These are phyloP conservation scores for Anoplolepis gracilipes DNA, from an alignment of 1,140 invertebrate species.

Conservation along the genomic window DNA sequence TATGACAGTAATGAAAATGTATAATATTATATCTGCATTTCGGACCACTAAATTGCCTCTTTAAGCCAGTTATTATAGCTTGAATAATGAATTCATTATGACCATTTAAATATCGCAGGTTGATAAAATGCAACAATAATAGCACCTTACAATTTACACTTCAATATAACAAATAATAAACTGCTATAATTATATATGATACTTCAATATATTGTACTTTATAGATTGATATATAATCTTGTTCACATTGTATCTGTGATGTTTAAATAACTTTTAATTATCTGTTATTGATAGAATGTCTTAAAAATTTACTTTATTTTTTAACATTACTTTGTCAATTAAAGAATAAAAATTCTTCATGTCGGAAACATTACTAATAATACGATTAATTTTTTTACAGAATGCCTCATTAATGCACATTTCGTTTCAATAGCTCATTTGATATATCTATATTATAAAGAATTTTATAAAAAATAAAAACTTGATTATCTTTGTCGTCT, in stretches of 20 bases:
- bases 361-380: not conserved
- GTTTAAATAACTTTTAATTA: no score
- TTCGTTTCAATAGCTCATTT: not conserved
- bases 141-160: not conserved
- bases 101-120: conserved; percentile 44
- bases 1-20: conserved; percentile 68
- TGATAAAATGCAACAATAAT: conserved; percentile 2
- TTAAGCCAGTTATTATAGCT: conserved; percentile 60
- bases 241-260: not conserved
- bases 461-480: not conserved
- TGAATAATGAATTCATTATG: conserved; percentile 46
- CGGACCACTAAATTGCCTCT: conserved; percentile 70
- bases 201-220: not conserved
- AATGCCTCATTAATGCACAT: not conserved
- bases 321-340: not conserved
- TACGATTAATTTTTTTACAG: not conserved
- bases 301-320: not conserved
- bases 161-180: not conserved
- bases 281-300: no score
- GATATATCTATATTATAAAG: not conserved
- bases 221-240: not conserved
- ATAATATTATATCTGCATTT: conserved; percentile 68
- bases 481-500: not conserved
- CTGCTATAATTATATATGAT: not conserved
- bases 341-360: not conserved